Percentiles rank a stretch among this genome's conserved stretches.
phyloP scores from a whole-genome alignment of 2,888 invertebrate species.

The Sesia bembeciformis region DNA sequence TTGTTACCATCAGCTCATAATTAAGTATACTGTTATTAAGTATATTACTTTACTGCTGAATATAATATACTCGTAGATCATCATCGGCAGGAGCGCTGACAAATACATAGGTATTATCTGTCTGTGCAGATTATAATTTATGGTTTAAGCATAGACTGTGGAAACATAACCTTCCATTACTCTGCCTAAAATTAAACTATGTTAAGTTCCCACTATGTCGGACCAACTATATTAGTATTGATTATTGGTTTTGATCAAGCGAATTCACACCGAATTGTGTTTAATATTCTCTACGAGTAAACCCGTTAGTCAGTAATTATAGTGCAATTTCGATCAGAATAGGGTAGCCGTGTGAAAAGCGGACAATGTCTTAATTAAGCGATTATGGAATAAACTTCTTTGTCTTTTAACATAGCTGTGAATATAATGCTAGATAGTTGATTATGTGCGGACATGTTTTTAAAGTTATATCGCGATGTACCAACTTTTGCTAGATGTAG shows the following conservation, averaged over 20 bases:
- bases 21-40: no score
- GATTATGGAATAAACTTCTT: slow-evolving; percentile 9
- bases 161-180: no score
- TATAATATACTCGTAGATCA: no score
- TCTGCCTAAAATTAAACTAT: no score
- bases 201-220: no score
- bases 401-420: slow-evolving; percentile 4
- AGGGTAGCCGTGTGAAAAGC: slow-evolving; percentile 9
- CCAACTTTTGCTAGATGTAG: slow-evolving; percentile 7
- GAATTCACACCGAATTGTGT: slow-evolving; percentile 4
- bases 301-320: slow-evolving; percentile 5
- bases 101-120: no score
- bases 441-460: slow-evolving; percentile 1
- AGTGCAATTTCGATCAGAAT: slow-evolving; percentile 8
- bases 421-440: slow-evolving; percentile 3
- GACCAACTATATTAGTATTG: neutral
- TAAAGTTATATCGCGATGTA: slow-evolving; percentile 6
- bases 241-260: neutral
- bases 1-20: no score
- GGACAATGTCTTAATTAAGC: slow-evolving; percentile 13
- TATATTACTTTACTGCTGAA: no score
- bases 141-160: no score
- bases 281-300: slow-evolving; percentile 5
- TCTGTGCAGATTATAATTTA: no score
- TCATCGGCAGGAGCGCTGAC: no score